Evolutionary conservation across 2,888 invertebrate species (phyloP), one percentile per base, ranked within the genome.

Genomic region (Limnephilus rhombicus): DNA sequence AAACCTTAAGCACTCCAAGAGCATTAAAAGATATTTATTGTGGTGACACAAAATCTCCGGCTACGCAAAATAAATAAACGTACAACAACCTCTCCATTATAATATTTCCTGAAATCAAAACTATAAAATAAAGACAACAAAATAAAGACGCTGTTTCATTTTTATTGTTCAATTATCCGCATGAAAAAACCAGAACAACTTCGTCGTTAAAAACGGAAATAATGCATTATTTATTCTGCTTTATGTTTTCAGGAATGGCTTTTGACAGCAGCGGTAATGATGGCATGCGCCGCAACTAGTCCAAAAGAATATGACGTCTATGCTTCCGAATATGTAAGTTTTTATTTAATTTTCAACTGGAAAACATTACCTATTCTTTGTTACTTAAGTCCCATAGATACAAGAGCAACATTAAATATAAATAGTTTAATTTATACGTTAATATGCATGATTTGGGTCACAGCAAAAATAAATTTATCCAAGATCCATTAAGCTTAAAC

Each of bases 241-340:
- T 81, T 82, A 41, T 29, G 11, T 86, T 93, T 92, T n/a, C 90
- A 92, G 92, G 37, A 37, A 85, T 92, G 91, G 87, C 86, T 92
- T 15, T 82, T 92, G 9, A 68, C 86, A 37, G 68, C 92, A 18
- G 24, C 68, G n/a, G 24, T 87, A 13, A 80, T 80, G 12, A 15
- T 87, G 0, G 81, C 90, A 7, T 90, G 86, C 49, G 53, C 83
- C 49, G 92, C 88, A 15, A 85, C 12, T 24, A 18, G 85, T 34
- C 45, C 37, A 13, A 91, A 92, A 37, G 91, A 92, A 41, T 15
- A 88, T 53, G 88, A 92, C 34, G 88, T 85, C 18, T 93, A 94
- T 86, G 93, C 93, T 18, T 93, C 93, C 31, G 93, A 93, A 83
- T 94, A 94, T 91, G 93, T 94, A 92, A 92, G 93, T 92, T 45